Base-by-base conservation (phyloP, 2,888 invertebrate species). In the Amitus sp. region DNA sequence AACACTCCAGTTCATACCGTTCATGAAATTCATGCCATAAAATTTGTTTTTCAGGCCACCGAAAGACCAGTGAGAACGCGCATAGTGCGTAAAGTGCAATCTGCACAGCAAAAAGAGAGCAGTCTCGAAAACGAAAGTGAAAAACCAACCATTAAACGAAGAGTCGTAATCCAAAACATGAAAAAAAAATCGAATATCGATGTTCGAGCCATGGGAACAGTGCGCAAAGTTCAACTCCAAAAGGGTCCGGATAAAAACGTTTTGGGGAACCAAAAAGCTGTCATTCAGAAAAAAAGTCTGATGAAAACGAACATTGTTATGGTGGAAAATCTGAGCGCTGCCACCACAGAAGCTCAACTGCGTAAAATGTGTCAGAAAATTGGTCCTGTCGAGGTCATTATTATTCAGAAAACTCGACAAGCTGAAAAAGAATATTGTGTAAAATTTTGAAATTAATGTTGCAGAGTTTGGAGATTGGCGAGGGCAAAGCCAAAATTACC, bases 381-480 rank as follows among this genome's bases (percentile, higher is more conserved):
- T 65, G 85, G 85, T 62, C 82, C 78, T 27, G 78, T 85, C 52
- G 83, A 85, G 84, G 85, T 85, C 75, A 80, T 73, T 75, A 77
- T 78, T n/a, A n/a, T n/a, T n/a, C n/a, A n/a, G 68, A 63, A 23
- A 48, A 10, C 6, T 34, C 12, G n/a, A n/a, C n/a, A n/a, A n/a
- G n/a, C n/a, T n/a, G n/a, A n/a, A n/a, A n/a, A n/a, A n/a, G n/a
- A n/a, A n/a, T n/a, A n/a, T n/a, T n/a, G n/a, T n/a, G n/a, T n/a
- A n/a, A n/a, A n/a, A n/a, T n/a, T n/a, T n/a, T n/a, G n/a, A n/a
- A n/a, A 20, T 54, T 62, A 62, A 33, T 76, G 70, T 80, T 80
- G 45, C 75, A 81, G 80, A 80, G 73, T 67, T 74, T 81, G 72
- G 73, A 74, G 56, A 80, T 82, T 79, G 76, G 76, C 65, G 80